Evolutionary conservation across 1,140 invertebrate species (phyloP), one percentile per base, ranked within the genome.

Genomic region (Pseudomyrmex pallidus): DNA sequence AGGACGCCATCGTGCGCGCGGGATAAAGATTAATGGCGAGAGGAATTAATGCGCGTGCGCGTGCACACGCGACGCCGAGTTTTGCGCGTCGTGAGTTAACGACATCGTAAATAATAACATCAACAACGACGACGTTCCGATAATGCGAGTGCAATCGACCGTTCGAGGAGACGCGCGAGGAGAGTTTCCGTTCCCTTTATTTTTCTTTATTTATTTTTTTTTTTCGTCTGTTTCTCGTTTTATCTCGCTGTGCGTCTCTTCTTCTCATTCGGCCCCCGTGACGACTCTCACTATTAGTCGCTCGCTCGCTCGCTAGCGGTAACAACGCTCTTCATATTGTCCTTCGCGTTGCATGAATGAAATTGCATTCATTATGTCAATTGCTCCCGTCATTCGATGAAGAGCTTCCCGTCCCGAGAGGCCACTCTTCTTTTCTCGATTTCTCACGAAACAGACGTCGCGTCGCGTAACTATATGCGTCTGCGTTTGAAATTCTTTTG

Each of bases 341-440:
- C 54, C 57, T 85, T 67, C 85, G 68, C 48, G 87, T 76, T 89
- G 74, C 87, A 82, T 84, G 70, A 89, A 87, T 89, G 78, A 89
- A 89, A 89, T 89, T 89, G 82, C 88, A 87, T 89, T 89, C 87
- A 89, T 89, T 89, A 89, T 87, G 85, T 89, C 88, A 89, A 89
- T 89, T 84, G 88, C 76, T 82, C 61, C 35, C 68, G 80, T 86
- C 85, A 85, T 77, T 66, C 78, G 87, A 88, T 85, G 74, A 84
- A 87, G 80, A 83, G 82, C 82, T 84, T 86, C 35, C 68, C 74
- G 82, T 84, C 74, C 66, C 72, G 62, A 66, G 78, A 56, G 73
- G 61, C 72, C 83, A 67, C 74, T 74, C 66, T 86, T 82, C 82
- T 85, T 82, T 35, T 35, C 80, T 62, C 74, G 62, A 77, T 84